Evolutionary conservation across 1,140 invertebrate species (phyloP), one percentile per base, ranked within the genome.

Genomic region (Pseudomyrmex sp.): DNA sequence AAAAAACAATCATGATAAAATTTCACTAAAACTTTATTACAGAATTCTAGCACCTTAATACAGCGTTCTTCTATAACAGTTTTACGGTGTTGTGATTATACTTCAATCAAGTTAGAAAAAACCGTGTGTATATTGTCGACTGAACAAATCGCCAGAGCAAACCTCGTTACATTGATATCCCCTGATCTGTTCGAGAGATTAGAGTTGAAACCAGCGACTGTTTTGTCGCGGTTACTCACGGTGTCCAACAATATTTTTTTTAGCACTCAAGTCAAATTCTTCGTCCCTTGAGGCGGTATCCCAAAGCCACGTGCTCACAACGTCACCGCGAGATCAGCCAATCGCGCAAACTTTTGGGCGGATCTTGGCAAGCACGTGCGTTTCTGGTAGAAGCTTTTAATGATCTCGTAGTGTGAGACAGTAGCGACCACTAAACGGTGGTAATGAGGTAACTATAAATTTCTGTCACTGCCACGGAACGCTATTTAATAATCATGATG

Each of bases 351-450:
- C 75, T 54, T 56, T 77, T 91, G 92, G 93, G 93, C 92, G 93
- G 89, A 85, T 87, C 93, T 93, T 93, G 93, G 93, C 93, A 92
- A 86, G 85, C 90, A 89, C 85, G 83, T 91, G 90, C 82, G 74
- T 82, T 86, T 90, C 85, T 86, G 83, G 84, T 84, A 85, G 85
- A 79, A 91, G 82, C 82, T 85, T 88, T 88, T 92, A 92, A 92
- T 92, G 88, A 93, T 93, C 86, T 91, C 90, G 87, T 90, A 90
- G 85, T 74, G 84, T 20, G 62, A 35, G 84, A 80, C 85, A 69
- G 73, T 84, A 76, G 85, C 85, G 56, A 82, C 84, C 88, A 79
- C 87, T 90, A 92, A 92, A 92, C 88, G 91, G 74, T 90, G 88
- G 89, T 92, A 92, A 92, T 91, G 91, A 92, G 90, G 74, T 72